Evolutionary conservation across 92 coral and sea anemone species (phyloP).

Genomic region (Ricordea florida): DNA sequence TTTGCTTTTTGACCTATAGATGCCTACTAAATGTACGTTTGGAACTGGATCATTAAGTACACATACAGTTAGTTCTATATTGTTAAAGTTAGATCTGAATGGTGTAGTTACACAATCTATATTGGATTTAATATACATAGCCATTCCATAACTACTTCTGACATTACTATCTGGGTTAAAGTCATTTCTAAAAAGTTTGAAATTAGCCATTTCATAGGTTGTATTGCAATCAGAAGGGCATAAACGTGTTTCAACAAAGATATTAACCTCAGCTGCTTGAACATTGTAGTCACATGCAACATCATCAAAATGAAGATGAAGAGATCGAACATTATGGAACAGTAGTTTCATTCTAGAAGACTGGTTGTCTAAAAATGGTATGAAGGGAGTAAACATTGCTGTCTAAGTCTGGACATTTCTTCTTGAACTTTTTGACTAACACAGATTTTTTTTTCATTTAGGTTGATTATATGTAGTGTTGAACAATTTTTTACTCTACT

Average conservation of each 20-base stretch:
- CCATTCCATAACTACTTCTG: neutral
- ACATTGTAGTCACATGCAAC: neutral
- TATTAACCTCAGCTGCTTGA: neutral
- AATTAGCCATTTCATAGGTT: neutral
- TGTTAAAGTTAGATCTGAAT: neutral
- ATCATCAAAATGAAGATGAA: neutral
- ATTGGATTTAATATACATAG: no score
- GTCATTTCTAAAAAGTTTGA: neutral
- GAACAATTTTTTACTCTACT: no score
- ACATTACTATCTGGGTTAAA: neutral
- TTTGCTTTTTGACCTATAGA: neutral
- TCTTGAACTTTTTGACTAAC: constrained; percentile 23
- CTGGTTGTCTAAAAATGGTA: neutral
- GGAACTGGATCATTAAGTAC: neutral
- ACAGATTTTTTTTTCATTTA: constrained; percentile 21
- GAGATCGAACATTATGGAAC: neutral
- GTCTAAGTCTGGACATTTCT: constrained; percentile 19
- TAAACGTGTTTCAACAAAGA: neutral
- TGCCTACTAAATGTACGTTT: neutral
- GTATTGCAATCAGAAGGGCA: neutral
- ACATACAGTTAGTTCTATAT: neutral
- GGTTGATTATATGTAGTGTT: constrained; percentile 18
- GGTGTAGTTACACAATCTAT: neutral
- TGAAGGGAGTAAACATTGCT: neutral
- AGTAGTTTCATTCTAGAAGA: neutral